These are phyloP conservation scores for Coenobita brevimanus DNA, from an alignment of 1,140 invertebrate genomes.

Conservation along the genomic window DNA sequence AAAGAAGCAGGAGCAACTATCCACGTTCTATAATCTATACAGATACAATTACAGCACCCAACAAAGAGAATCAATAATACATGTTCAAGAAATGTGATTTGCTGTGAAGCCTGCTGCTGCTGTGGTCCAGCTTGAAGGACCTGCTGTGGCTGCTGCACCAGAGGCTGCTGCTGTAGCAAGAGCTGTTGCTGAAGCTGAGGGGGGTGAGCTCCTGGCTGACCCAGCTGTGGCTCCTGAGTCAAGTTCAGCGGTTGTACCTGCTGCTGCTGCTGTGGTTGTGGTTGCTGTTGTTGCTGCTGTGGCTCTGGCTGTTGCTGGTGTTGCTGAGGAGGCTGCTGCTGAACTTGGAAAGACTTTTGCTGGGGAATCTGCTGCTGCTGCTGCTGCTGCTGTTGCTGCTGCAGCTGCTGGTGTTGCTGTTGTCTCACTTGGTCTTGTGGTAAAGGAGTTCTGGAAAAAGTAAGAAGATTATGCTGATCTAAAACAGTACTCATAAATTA, in stretches of 20 bases:
- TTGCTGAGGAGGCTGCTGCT: slow-evolving; percentile 27
- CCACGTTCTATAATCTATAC: not conserved
- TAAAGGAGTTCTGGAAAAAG: not conserved
- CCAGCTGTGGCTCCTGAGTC: slow-evolving; percentile 23
- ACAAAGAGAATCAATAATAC: slow-evolving; percentile 15
- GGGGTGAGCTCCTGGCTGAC: slow-evolving; percentile 33
- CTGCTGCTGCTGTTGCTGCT: slow-evolving; percentile 35
- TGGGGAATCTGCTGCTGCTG: slow-evolving; percentile 27
- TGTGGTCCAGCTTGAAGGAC: slow-evolving; percentile 45
- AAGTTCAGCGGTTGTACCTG: slow-evolving; percentile 42
- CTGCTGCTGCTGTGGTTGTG: slow-evolving; percentile 9
- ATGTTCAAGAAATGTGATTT: slow-evolving; percentile 38
- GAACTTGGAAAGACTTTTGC: slow-evolving; percentile 37
- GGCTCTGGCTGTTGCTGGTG: slow-evolving; percentile 31
- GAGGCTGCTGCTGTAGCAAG: slow-evolving; percentile 32
- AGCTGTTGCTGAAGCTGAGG: slow-evolving; percentile 35
- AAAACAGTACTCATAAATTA: too few relatives aligned
- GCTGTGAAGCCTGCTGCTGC: slow-evolving; percentile 12
- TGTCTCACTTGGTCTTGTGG: slow-evolving; percentile 19
- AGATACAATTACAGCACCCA: not conserved
- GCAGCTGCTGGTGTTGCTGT: slow-evolving; percentile 13
- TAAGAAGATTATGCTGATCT: too few relatives aligned
- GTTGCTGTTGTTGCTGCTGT: slow-evolving; percentile 23
- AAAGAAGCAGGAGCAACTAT: not conserved
- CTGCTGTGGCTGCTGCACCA: slow-evolving; percentile 29